Conservation (phyloP, 2,888 invertebrate genomes). For the Plagodis pulveraria region DNA sequence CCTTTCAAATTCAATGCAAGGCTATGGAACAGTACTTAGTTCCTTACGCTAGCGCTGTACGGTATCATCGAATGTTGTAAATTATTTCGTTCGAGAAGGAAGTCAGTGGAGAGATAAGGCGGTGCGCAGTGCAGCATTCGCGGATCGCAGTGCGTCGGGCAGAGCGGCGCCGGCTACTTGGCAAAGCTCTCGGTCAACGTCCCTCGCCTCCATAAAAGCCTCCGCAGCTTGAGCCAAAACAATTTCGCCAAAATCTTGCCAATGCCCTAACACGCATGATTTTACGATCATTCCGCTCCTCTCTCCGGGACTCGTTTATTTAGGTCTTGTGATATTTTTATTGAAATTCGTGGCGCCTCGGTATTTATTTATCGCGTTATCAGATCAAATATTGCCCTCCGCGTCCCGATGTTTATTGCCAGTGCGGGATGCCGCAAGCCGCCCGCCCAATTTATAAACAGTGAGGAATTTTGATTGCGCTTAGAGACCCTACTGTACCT, state of each 20-base stretch:
- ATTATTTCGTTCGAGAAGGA: conserved; percentile 66
- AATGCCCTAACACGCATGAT: conserved; percentile 76
- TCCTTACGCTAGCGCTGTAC: too few species aligned
- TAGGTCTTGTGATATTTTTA: conserved; percentile 65
- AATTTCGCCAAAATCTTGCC: conserved; percentile 82
- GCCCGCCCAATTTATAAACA: conserved; percentile 40
- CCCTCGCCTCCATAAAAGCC: conserved; percentile 78
- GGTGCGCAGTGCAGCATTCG: conserved; percentile 77
- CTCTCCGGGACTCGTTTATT: conserved; percentile 63
- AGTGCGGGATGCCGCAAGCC: conserved; percentile 43
- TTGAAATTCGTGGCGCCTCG: conserved; percentile 62
- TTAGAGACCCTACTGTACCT: conserved; percentile 25
- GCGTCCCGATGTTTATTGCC: conserved; percentile 51
- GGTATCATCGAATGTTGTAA: conserved; percentile 46
- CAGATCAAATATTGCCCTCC: conserved; percentile 61
- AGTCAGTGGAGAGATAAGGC: conserved; percentile 60
- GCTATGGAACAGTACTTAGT: too few species aligned
- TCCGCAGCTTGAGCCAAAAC: conserved; percentile 77
- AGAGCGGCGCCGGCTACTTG: conserved; percentile 80
- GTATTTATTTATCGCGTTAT: conserved; percentile 65
- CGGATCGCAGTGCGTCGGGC: conserved; percentile 76
- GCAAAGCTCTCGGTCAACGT: conserved; percentile 80
- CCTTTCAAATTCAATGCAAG: too few species aligned
- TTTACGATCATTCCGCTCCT: conserved; percentile 72
- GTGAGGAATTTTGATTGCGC: conserved; percentile 37